Conservation (phyloP, 2,797 vertebrate species). For the Enteromius paludinosus region DNA sequence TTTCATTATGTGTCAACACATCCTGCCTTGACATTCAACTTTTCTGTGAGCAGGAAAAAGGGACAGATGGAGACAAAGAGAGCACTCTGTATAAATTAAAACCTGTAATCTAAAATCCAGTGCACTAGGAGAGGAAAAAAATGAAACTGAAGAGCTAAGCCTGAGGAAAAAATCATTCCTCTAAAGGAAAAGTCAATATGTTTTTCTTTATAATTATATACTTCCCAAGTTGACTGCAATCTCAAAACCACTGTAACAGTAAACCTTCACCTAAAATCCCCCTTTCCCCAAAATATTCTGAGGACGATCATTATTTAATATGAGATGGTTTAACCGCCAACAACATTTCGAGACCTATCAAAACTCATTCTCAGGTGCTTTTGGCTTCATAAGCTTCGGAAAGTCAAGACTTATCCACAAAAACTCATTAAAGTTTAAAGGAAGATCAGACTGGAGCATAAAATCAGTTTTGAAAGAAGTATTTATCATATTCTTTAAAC, state of each 20-base stretch:
- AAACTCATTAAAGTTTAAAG: conserved; percentile 39
- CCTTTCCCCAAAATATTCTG: neutral
- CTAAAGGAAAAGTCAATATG: conserved; percentile 32
- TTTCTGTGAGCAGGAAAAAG: conserved; percentile 44
- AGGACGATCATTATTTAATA: conserved; percentile 15
- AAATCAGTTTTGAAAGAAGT: conserved; percentile 28
- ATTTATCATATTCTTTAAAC: conserved; percentile 33
- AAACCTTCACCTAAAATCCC: conserved; percentile 10
- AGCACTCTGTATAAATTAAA: conserved; percentile 11
- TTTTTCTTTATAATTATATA: conserved; percentile 44
- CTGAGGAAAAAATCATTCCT: conserved; percentile 13
- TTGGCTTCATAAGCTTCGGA: conserved; percentile 1
- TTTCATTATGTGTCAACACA: conserved; percentile 41
- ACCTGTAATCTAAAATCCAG: conserved; percentile 26
- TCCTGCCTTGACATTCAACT: conserved; percentile 48
- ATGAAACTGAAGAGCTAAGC: conserved; percentile 48
- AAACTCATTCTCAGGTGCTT: conserved; percentile 28
- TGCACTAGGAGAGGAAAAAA: neutral
- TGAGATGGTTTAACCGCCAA: neutral
- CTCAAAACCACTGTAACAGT: conserved; percentile 44
- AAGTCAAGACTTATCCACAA: conserved; percentile 24
- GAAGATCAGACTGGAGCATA: conserved; percentile 8
- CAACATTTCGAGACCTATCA: conserved; percentile 21
- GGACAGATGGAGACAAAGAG: neutral
- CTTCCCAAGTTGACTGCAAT: conserved; percentile 42